A percentile compares a stretch with the other conserved stretches of the same genome.
Conservation (phyloP, 1,140 invertebrate genomes). For the Hylaeus anthracinus region DNA sequence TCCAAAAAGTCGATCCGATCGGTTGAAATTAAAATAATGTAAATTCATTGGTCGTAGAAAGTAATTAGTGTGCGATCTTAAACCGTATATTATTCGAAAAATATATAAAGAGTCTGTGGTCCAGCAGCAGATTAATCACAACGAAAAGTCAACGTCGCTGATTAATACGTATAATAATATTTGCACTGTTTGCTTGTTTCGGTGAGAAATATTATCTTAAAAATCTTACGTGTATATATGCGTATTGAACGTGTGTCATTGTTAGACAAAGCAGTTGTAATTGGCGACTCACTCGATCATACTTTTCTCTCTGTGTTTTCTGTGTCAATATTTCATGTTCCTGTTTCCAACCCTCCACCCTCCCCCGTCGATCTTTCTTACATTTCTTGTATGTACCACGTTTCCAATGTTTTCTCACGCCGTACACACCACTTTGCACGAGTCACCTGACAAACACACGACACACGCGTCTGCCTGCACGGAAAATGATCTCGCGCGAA, state of each 20-base stretch:
- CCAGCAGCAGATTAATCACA: background rate
- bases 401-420: conserved; percentile 50
- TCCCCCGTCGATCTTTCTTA: conserved; percentile 7
- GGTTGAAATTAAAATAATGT: too few species aligned
- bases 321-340: background rate
- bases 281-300: background rate
- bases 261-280: background rate
- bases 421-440: conserved; percentile 50
- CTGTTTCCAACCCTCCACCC: background rate
- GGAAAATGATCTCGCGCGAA: conserved; percentile 30
- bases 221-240: background rate
- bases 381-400: conserved; percentile 27
- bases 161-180: conserved; percentile 35
- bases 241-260: background rate
- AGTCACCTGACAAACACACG: conserved; percentile 34
- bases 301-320: background rate
- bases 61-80: too few species aligned
- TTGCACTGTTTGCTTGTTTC: background rate
- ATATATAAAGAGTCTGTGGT: background rate
- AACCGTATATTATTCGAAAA: too few species aligned
- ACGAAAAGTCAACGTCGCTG: background rate
- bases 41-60: too few species aligned
- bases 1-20: too few species aligned
- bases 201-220: background rate
- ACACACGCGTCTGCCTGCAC: conserved; percentile 47